Base-by-base conservation (phyloP, 2,888 invertebrate species). In the Chesias legatella region DNA sequence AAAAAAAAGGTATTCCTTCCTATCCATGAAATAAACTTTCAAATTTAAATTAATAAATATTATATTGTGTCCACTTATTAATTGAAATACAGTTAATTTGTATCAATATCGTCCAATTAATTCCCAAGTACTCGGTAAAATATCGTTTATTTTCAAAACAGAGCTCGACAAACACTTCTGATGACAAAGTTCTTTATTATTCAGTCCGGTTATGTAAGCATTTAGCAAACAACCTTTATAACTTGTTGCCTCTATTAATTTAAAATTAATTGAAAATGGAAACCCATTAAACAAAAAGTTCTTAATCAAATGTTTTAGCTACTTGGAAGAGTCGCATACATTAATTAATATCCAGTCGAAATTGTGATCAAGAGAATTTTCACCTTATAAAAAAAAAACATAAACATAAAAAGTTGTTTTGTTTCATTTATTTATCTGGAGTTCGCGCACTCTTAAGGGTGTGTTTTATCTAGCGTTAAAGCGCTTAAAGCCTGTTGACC, bases 401-500 rank as follows among this genome's bases (percentile, higher is more conserved):
- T 24, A 25, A 13, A 25, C 10, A 23, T 25, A 39, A 27, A 33
- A 7, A 6, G 8, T 22, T 39, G 32, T 28, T 9, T 33, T 39
- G 41, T 55, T 54, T 55, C 56, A 56, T 33, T 28, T 10, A 13
- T 31, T 21, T 38, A 10, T n/a, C 25, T 13, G 45, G 53, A 43
- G 25, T 34, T 57, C 55, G 51, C 46, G 36, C 53, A 53, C 48
- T 34, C 36, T 38, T 41, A 43, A 44, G 35, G 48, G 41, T 43
- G 38, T 53, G 54, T 60, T 67, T 69, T 65, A 61, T 65, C 54
- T 63, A 61, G 51, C 54, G 62, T 63, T 56, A 67, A 67, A 66
- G 58, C 63, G 53, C 53, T 68, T 58, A 51, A 63, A 58, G 56
- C 51, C 51, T 52, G 56, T 62, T 63, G 65, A 61, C 62, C 66